Percentiles rank a stretch among this genome's conserved stretches.
phyloP scores from a whole-genome alignment of 2,888 invertebrate species.

The Candidula unifasciata region DNA sequence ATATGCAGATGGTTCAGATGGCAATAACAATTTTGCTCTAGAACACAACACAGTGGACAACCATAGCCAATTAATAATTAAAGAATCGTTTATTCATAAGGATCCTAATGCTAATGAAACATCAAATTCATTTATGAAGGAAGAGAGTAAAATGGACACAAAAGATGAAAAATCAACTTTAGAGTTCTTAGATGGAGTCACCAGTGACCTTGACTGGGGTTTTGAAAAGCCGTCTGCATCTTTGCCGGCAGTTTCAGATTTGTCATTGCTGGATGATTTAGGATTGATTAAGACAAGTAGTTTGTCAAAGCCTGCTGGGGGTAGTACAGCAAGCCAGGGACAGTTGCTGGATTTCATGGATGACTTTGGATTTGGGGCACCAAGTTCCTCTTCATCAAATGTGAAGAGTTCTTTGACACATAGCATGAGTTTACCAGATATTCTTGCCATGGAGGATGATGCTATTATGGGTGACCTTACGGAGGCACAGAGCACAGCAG shows the following conservation, averaged over 20 bases:
- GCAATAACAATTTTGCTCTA: no score
- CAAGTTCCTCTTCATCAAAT: neutral
- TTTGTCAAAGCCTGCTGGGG: neutral
- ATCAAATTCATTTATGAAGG: neutral
- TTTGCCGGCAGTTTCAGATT: neutral
- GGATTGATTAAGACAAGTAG: neutral
- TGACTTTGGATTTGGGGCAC: conserved; percentile 1
- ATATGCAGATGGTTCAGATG: neutral
- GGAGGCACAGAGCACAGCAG: conserved; percentile 5
- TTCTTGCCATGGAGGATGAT: conserved; percentile 34
- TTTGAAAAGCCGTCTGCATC: conserved; percentile 23
- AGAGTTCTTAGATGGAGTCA: neutral
- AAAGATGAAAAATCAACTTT: neutral
- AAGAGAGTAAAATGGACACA: neutral
- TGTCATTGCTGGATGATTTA: conserved; percentile 20
- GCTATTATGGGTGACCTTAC: conserved; percentile 1
- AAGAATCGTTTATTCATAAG: neutral
- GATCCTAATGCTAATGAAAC: neutral
- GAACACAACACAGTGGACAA: neutral
- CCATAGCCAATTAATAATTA: neutral
- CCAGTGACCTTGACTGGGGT: conserved; percentile 14
- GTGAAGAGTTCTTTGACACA: neutral
- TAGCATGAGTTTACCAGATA: conserved; percentile 37
- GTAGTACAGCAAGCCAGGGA: neutral
- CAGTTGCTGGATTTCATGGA: conserved; percentile 8